Conservation (phyloP, 2,888 invertebrate species). For the Venusia cambrica region DNA sequence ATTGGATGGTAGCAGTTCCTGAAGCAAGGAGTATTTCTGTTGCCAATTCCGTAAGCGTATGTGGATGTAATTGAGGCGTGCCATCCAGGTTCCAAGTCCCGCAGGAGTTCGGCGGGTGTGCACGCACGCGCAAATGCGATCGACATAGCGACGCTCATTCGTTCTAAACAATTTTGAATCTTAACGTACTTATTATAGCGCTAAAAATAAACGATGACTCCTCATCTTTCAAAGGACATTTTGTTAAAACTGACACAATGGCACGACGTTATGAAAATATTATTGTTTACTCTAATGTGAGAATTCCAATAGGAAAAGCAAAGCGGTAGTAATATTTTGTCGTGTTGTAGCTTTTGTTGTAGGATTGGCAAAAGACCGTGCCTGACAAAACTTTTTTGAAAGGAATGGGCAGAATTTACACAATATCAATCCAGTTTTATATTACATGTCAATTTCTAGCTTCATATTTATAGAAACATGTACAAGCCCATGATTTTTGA, state of each 20-base stretch:
- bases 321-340: no score
- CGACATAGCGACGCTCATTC: conserved; percentile 25
- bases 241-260: conserved; percentile 20
- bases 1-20: conserved; percentile 49
- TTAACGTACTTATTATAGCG: conserved; percentile 14
- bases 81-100: conserved; percentile 50
- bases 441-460: no score
- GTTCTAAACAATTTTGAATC: conserved; percentile 14
- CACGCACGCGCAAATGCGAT: conserved; percentile 42
- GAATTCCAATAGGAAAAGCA: conserved; percentile 16
- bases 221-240: conserved; percentile 7
- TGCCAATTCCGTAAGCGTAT: conserved; percentile 56
- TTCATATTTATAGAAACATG: no score
- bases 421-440: no score
- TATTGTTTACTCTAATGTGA: conserved; percentile 25
- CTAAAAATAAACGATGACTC: conserved; percentile 6
- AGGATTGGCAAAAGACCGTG: no score
- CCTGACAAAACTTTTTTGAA: no score
- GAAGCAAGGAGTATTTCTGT: conserved; percentile 44
- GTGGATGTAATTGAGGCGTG: conserved; percentile 65
- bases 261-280: conserved; percentile 27
- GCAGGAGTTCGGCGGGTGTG: conserved; percentile 42
- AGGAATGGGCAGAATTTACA: no score
- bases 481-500: no score
- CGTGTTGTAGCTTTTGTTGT: no score